Base-by-base conservation (phyloP, 2,113 vertebrate species). In the Corydoras maculifer region DNA sequence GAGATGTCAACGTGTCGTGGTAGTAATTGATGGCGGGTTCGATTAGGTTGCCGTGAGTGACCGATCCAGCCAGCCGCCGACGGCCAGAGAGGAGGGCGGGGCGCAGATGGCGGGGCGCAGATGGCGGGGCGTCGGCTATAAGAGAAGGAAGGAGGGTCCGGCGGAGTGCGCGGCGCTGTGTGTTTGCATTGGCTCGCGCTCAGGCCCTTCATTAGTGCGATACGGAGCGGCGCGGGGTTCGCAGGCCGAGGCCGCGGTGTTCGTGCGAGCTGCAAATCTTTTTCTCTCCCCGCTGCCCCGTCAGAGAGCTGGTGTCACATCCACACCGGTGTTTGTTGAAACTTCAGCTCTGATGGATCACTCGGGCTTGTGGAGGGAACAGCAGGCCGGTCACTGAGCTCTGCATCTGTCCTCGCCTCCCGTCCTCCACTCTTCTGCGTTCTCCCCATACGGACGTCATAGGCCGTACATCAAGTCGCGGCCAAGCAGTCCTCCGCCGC, bases 151-250 rank as follows among this genome's bases (percentile, higher is more conserved):
- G 75, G 76, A 66, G 78, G 71, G 70, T 35, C 32, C 32, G 7
- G 32, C 32, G 32, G 32, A 57, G 54, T 68, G 58, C 65, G 53
- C 82, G 72, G 72, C 77, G 67, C 48, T 81, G 79, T 71, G 53
- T 88, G 87, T 90, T 89, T 90, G 87, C 84, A 68, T 91, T 90
- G 89, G 89, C 86, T 68, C 8, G 58, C 63, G 76, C 77, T 82
- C 88, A 89, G 83, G 79, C 7, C 83, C 84, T 86, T 89, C 86
- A 88, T 90, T 86, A 84, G 86, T 84, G 84, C 86, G 86, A 91
- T 88, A 85, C 86, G 83, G 84, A 81, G 84, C 84, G 83, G 53
- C 77, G 65, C 80, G 82, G 84, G 89, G 86, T 88, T 89, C 86
- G 82, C 83, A 81, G 54, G 6, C 18, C 62, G 62, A 35, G 59